These are phyloP conservation scores for Carcinoscorpius rotundicauda DNA, from an alignment of 1,140 invertebrate species.

Conservation along the genomic window DNA sequence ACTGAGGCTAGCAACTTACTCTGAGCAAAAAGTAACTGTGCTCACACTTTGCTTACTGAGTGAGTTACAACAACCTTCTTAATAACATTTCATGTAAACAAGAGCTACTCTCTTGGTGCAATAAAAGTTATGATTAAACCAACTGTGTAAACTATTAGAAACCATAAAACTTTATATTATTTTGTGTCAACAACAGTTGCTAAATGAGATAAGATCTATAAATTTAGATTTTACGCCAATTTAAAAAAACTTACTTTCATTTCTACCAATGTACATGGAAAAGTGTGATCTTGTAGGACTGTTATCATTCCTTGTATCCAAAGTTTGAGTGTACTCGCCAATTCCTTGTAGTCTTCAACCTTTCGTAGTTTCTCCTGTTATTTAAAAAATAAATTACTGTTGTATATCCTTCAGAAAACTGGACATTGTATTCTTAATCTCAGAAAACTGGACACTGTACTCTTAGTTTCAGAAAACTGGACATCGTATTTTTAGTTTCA, in stretches of 20 bases:
- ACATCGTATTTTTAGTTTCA: too few relatives aligned
- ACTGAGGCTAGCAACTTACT: too few relatives aligned
- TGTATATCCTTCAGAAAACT: too few relatives aligned
- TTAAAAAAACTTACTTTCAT: conserved; percentile 62
- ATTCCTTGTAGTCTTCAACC: conserved; percentile 73
- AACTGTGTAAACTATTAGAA: background rate
- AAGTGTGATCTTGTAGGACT: conserved; percentile 75
- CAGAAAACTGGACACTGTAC: too few relatives aligned
- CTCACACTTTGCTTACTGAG: too few relatives aligned
- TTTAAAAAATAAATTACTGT: too few relatives aligned
- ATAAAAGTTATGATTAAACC: background rate
- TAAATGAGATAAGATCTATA: background rate
- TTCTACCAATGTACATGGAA: conserved; percentile 81
- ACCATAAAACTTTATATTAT: background rate
- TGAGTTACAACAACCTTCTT: too few relatives aligned
- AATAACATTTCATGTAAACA: conserved; percentile 30
- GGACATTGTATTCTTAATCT: too few relatives aligned
- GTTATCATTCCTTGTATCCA: conserved; percentile 82
- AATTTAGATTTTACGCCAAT: background rate
- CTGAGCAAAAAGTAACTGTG: too few relatives aligned
- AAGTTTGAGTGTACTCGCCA: conserved; percentile 63
- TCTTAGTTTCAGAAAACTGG: too few relatives aligned
- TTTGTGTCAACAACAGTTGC: background rate
- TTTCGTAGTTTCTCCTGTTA: conserved; percentile 66
- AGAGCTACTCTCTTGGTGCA: conserved; percentile 88